A percentile compares a stretch with the other conserved stretches of the same genome.
phyloP scores from a whole-genome alignment of 2,888 invertebrate genomes.

The Spatulosminthurus flaviceps region DNA sequence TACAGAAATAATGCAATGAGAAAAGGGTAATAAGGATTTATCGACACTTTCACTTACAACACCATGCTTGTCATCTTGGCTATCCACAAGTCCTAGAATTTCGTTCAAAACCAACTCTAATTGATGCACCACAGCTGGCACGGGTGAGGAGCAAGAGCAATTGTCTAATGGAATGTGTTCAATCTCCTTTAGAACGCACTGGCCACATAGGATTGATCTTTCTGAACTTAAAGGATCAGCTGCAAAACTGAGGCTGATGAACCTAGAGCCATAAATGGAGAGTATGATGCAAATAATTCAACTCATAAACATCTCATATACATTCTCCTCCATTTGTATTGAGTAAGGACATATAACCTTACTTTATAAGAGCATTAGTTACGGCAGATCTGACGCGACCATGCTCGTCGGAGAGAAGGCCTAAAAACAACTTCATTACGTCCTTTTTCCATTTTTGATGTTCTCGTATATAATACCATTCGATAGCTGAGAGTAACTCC shows the following conservation, averaged over 20 bases:
- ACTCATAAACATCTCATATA: not conserved
- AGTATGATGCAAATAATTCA: too few relatives aligned
- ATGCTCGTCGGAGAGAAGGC: slow-evolving; percentile 79
- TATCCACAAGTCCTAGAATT: slow-evolving; percentile 36
- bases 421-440: slow-evolving; percentile 73
- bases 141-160: slow-evolving; percentile 35
- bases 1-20: too few relatives aligned
- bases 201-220: slow-evolving; percentile 21
- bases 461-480: slow-evolving; percentile 55
- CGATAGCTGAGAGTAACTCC: slow-evolving; percentile 70
- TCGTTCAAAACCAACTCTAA: slow-evolving; percentile 47
- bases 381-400: slow-evolving; percentile 79
- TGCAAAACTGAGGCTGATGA: not conserved
- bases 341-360: slow-evolving; percentile 64
- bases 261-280: not conserved
- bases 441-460: slow-evolving; percentile 69
- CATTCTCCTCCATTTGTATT: not conserved
- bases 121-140: not conserved
- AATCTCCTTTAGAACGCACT: slow-evolving; percentile 26
- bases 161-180: not conserved
- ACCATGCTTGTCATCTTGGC: slow-evolving; percentile 49
- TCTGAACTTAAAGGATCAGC: not conserved
- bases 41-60: too few relatives aligned
- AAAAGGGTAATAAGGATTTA: too few relatives aligned
- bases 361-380: slow-evolving; percentile 75